These are phyloP conservation scores for Scaptomyza flava DNA, from an alignment of 2,888 invertebrate species.

Conservation along the genomic window DNA sequence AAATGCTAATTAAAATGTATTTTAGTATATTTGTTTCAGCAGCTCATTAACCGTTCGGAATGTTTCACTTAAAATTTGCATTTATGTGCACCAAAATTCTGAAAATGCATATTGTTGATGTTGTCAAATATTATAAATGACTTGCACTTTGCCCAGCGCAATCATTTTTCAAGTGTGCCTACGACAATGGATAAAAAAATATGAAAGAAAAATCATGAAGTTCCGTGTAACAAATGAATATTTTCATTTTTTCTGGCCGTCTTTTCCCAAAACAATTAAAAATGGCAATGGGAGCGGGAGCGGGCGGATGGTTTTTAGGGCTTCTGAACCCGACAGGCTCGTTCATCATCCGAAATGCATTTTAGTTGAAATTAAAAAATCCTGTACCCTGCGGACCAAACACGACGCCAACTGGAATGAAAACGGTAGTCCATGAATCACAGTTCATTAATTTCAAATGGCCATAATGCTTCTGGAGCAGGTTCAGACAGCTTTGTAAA, in stretches of 20 bases:
- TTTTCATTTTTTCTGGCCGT: conserved; percentile 54
- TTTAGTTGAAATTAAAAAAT: conserved; percentile 68
- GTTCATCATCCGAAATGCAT: conserved; percentile 74
- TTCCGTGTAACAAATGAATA: conserved; percentile 63
- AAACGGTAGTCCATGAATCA: conserved; percentile 47
- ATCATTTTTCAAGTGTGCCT: conserved; percentile 61
- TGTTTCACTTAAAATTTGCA: conserved; percentile 26
- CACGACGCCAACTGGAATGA: conserved; percentile 4
- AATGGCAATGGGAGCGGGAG: conserved; percentile 33
- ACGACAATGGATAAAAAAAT: conserved; percentile 1
- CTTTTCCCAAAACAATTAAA: conserved; percentile 78
- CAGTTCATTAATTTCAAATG: conserved; percentile 77
- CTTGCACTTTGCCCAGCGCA: conserved; percentile 15
- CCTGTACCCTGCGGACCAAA: conserved; percentile 10
- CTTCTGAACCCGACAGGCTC: conserved; percentile 31
- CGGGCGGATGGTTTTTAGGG: neutral
- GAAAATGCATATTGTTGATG: conserved; percentile 20
- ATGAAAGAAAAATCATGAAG: neutral
- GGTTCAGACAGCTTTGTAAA: conserved; percentile 14
- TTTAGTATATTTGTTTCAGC: conserved; percentile 68
- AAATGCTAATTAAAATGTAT: conserved; percentile 82
- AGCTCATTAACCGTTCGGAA: conserved; percentile 45
- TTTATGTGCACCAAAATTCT: conserved; percentile 18
- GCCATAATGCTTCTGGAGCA: conserved; percentile 35
- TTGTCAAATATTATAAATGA: conserved; percentile 44